Base-by-base conservation (phyloP, 1,140 invertebrate species). In the Linepithema humile region DNA sequence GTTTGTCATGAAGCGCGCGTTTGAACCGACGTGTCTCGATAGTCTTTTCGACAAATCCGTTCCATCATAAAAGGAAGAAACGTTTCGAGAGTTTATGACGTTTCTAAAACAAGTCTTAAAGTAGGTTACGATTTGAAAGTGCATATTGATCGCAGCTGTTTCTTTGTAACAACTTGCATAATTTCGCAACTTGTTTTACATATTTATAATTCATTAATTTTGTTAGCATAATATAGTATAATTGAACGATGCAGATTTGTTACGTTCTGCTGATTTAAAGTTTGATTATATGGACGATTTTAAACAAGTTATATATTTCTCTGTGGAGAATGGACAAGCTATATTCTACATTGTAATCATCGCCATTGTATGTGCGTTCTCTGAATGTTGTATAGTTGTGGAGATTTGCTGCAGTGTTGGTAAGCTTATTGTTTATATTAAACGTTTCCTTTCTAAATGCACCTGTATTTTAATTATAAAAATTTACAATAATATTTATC, bases 1-100 rank as follows among this genome's bases (percentile, higher is more conserved):
- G 91, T 91, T 91, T 89, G 86, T 91, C 89, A 87, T 80, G 86
- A 92, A 89, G 85, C 87, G 82, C 82, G 85, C 83, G 82, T 80
- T 88, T 78, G 67, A 87, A 89, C 75, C 86, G 85, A 87, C 86
- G 87, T 60, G 60, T 50, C 62, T 86, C 77, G 78, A 67, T 60
- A 73, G 59, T 80, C 64, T 53, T 84, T 85, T 85, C 74, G 74
- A 65, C 62, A 67, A 65, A 84, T 40, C 55, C 50, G 67, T 69
- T 74, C 59, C 17, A 20, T 10, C 20, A 73, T 77, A 48, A 35
- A 77, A 50, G 26, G 20, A 38, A 45, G 20, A 26, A 48, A 65
- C 45, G 20, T 48, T 10, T 50, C n/a, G n/a, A 2, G n/a, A 23
- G 9, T 64, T 64, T 35, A 50, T 26, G 6, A 35, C 45, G 29